These are phyloP conservation scores for Spodoptera frugiperda DNA, from an alignment of 1,140 invertebrate genomes.

Conservation along the genomic window DNA sequence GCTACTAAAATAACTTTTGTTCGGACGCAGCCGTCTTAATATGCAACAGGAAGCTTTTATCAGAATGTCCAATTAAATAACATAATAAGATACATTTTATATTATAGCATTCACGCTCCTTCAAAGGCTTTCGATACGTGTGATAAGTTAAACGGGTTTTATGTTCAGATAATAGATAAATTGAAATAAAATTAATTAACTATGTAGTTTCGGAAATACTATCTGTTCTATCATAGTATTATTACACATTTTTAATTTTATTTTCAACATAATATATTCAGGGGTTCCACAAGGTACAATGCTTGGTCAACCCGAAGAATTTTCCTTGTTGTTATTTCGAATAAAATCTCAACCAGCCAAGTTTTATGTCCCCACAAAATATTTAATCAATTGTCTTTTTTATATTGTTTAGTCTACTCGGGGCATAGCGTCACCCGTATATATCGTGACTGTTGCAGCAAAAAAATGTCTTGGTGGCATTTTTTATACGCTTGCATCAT, in stretches of 20 bases:
- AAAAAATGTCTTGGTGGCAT: not conserved
- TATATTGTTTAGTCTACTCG: conserved; percentile 29
- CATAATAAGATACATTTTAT: conserved; percentile 2
- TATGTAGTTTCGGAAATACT: not conserved
- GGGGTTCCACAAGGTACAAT: not conserved
- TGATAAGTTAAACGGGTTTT: not conserved
- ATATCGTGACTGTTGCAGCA: conserved; percentile 12
- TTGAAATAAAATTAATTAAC: not conserved
- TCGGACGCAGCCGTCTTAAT: conserved; percentile 14
- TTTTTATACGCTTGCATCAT: conserved; percentile 40
- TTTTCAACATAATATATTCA: not conserved
- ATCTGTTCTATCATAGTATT: too few species aligned
- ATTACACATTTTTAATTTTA: not conserved
- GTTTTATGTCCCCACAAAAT: not conserved
- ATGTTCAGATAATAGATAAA: conserved; percentile 10
- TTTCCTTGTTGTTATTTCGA: not conserved
- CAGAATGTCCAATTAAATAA: conserved; percentile 27
- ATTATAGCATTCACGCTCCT: not conserved
- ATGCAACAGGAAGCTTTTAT: conserved; percentile 24
- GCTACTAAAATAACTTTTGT: conserved; percentile 45
- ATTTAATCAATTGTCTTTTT: conserved; percentile 3
- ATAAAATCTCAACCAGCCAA: not conserved
- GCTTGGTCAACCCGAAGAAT: not conserved
- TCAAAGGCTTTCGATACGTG: conserved; percentile 3
- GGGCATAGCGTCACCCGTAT: not conserved